A percentile compares a stretch with the other conserved stretches of the same genome.
These are phyloP conservation scores for Pogonomyrmex californicus DNA, from an alignment of 1,140 invertebrate species.

Conservation along the genomic window DNA sequence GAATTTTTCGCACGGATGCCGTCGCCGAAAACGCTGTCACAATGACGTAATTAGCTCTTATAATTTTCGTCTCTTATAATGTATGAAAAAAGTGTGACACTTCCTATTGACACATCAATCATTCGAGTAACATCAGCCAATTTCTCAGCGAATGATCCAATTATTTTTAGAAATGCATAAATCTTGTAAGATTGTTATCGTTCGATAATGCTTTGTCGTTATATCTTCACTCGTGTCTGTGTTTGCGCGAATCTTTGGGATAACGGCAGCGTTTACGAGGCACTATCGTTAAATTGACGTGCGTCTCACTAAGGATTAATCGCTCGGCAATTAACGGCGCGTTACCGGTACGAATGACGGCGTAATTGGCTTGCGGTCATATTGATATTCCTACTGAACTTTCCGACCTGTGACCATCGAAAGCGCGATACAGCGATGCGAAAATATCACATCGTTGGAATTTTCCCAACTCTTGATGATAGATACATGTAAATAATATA, in stretches of 20 bases:
- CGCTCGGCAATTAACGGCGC: conserved; percentile 10
- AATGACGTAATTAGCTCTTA: not conserved
- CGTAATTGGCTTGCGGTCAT: conserved; percentile 9
- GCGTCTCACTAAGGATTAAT: conserved; percentile 43
- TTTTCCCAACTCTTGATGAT: conserved; percentile 33
- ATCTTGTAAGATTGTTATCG: not conserved
- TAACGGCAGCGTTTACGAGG: not conserved
- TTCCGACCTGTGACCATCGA: conserved; percentile 1
- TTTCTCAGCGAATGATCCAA: not conserved
- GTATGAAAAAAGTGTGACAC: not conserved
- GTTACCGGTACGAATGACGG: not conserved
- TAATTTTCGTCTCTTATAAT: not conserved
- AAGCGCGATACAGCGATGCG: not conserved
- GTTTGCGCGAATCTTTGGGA: not conserved
- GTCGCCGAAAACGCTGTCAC: not conserved
- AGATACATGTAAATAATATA: not conserved
- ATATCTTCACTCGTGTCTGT: not conserved
- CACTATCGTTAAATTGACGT: not conserved
- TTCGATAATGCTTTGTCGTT: not conserved
- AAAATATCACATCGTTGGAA: conserved; percentile 13
- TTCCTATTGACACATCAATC: not conserved
- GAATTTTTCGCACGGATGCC: not conserved
- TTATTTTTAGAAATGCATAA: not conserved
- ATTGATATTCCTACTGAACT: conserved; percentile 21
- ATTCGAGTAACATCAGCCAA: not conserved